Evolutionary conservation across 2,797 vertebrate genomes (phyloP).

Genomic region (Sebastes taczanowskii): DNA sequence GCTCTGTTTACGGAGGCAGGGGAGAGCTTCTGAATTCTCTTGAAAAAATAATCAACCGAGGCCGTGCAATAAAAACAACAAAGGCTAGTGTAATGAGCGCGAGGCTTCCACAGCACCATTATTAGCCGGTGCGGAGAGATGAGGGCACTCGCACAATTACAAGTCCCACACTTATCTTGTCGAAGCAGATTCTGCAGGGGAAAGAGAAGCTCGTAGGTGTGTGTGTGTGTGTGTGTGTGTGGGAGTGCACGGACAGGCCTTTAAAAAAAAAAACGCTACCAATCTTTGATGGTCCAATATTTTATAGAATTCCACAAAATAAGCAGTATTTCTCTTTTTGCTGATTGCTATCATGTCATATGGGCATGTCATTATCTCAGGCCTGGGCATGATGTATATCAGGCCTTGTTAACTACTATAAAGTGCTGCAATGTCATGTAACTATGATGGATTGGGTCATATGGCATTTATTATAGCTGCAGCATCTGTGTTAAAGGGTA

Average conservation of each 20-base stretch:
- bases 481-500: constrained; percentile 71
- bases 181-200: constrained; percentile 75
- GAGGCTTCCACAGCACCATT: constrained; percentile 75
- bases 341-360: constrained; percentile 38
- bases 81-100: constrained; percentile 78
- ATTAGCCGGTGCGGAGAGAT: constrained; percentile 75
- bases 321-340: constrained; percentile 16
- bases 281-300: constrained; percentile 37
- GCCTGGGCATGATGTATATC: constrained; percentile 45
- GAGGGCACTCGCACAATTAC: constrained; percentile 80
- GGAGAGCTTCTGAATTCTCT: constrained; percentile 59
- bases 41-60: constrained; percentile 71
- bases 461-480: constrained; percentile 62
- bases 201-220: constrained; percentile 34
- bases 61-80: constrained; percentile 75
- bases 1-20: constrained; percentile 55
- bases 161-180: constrained; percentile 82
- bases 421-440: constrained; percentile 66
- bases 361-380: constrained; percentile 48
- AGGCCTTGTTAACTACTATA: constrained; percentile 63
- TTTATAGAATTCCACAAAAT: constrained; percentile 30
- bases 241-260: constrained; percentile 21
- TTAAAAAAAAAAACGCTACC: constrained; percentile 26
- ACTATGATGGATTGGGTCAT: constrained; percentile 67
- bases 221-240: not conserved